phyloP scores from a whole-genome alignment of 2,797 vertebrate species.

The Diceros bicornis region DNA sequence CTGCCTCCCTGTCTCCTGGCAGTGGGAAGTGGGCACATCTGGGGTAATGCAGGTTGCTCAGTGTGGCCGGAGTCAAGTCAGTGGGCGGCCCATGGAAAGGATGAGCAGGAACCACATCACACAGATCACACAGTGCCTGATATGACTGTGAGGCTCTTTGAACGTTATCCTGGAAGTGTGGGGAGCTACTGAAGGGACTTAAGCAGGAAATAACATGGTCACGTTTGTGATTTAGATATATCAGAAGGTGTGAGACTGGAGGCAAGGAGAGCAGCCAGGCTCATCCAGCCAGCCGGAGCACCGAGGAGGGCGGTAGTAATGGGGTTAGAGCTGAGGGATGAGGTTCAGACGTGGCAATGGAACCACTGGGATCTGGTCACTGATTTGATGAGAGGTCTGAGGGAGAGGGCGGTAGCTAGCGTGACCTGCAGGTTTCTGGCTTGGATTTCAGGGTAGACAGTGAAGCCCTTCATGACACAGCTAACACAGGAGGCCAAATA shows the following conservation, averaged over 20 bases:
- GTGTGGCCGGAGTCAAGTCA: neutral
- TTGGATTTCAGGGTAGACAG: neutral
- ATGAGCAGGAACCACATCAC: neutral
- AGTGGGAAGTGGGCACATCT: neutral
- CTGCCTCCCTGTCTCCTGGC: neutral
- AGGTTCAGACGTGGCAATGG: neutral
- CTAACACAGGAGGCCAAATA: neutral
- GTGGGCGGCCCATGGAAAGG: neutral
- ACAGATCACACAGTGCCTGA: neutral
- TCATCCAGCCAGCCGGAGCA: neutral
- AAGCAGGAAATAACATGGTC: neutral
- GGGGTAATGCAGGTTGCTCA: neutral
- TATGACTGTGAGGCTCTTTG: neutral
- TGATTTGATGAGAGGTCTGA: neutral
- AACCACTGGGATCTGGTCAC: neutral
- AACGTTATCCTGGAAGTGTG: neutral
- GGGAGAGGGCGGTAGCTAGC: neutral
- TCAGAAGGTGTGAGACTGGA: neutral
- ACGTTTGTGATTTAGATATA: neutral
- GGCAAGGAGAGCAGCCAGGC: neutral
- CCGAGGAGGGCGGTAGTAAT: neutral
- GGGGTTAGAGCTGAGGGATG: neutral
- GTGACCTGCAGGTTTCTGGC: neutral
- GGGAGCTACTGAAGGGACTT: neutral
- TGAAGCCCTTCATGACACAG: neutral